Base-by-base conservation (phyloP, 2,888 invertebrate species). In the Chalcosyrphus nemorum region DNA sequence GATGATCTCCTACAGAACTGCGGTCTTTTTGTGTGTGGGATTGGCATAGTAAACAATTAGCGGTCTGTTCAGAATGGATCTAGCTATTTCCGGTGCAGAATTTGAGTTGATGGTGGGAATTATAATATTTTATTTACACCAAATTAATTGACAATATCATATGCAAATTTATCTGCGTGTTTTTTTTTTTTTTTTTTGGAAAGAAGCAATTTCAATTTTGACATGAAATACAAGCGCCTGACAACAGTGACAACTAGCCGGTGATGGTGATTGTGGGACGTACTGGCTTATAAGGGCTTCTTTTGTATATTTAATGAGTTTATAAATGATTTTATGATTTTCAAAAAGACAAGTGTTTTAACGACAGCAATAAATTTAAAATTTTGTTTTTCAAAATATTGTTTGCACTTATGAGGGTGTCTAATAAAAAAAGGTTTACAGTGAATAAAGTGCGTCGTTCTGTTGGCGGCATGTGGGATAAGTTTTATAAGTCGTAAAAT, bases 31-130 rank as follows among this genome's bases (percentile, higher is more conserved):
- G 4, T 13, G 13, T 13, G 13, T 13, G 13, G n/a, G 13, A 13
- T 13, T 24, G 13, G 27, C 24, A 52, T 27, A 9, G 15, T 7
- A 15, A 52, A 63, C 56, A 72, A 72, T 72, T 61, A 52, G 41
- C 50, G 41, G 15, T 61, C 41, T 41, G 21, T 43, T 43, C 5
- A 7, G 43, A 54, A 19, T 52, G 52, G n/a, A 52, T 61, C 52
- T 61, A 32, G 61, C 61, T 43, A 54, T 72, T 72, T 72, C 72
- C 72, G 54, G 72, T 61, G 41, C 6, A 35, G 2, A 61, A 61
- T 24, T 11, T 32, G 32, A 11, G 15, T 54, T 35, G 5, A 54
- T 54, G 21, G 32, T 13, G 38, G 11, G 38, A 38, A 38, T 13
- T 32, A 32, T 11, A 11, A 32, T 11, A 4, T 11, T 0, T 21